phyloP scores from a whole-genome alignment of 2,888 invertebrate species.

The Bombylius discolor region DNA sequence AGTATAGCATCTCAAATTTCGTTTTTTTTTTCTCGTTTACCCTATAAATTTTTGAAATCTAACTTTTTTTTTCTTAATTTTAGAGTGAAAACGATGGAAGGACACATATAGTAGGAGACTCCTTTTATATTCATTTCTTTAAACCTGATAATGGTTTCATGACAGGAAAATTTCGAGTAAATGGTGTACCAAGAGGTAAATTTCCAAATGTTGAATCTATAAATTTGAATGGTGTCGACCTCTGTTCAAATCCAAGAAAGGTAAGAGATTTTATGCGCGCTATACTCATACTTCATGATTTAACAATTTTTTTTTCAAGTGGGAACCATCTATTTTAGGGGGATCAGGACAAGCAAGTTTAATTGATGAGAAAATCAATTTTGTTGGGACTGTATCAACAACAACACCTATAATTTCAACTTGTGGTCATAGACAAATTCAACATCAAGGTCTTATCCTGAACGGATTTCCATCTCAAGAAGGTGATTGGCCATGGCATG shows the following conservation, averaged over 20 bases:
- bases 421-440: constrained; percentile 8
- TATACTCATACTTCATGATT: not conserved
- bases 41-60: too few relatives aligned
- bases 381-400: too few relatives aligned
- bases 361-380: not conserved
- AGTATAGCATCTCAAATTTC: too few relatives aligned
- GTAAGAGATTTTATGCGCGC: not conserved
- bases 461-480: constrained; percentile 28
- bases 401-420: not conserved
- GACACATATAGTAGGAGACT: too few relatives aligned
- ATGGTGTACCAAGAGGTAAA: not conserved
- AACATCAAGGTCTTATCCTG: constrained; percentile 24
- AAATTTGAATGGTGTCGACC: constrained; percentile 6
- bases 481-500: constrained; percentile 39
- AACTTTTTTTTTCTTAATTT: too few relatives aligned
- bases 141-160: not conserved
- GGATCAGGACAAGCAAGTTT: constrained; percentile 7
- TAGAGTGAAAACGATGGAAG: too few relatives aligned
- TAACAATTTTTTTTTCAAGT: constrained; percentile 1
- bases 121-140: not conserved
- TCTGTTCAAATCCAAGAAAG: constrained; percentile 6
- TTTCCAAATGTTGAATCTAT: constrained; percentile 7
- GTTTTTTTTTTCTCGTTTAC: too few relatives aligned
- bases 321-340: not conserved
- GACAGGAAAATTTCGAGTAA: constrained; percentile 6